Base-by-base conservation (phyloP, 2,888 invertebrate genomes). In the Lacanobia oleracea region DNA sequence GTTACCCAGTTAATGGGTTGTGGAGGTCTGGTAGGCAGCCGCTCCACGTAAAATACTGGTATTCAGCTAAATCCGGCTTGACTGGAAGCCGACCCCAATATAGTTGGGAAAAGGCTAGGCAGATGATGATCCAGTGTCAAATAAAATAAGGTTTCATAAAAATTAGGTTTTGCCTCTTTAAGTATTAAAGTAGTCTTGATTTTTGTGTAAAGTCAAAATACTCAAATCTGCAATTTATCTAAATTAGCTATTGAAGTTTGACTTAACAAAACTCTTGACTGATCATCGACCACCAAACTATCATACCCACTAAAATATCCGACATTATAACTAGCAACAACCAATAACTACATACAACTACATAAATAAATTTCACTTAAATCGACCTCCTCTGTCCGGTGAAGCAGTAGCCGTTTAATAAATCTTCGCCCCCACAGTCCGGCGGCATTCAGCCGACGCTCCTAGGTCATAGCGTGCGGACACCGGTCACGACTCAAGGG, bases 321-420 rank as follows among this genome's bases (percentile, higher is more conserved):
- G 67, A 72, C 27, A 54, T 72, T 67, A 73, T 83, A 79, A 81
- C 71, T 72, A 77, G 77, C 73, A 81, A 79, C 72, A 66, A 81
- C 74, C 69, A 82, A 79, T 85, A 85, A 87, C 89, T 87, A 89
- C 88, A 90, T 90, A 89, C 88, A 89, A 89, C 90, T 86, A 82
- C 76, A 79, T 87, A 80, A 87, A 92, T 92, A 92, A 91, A 91
- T 92, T 91, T 87, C 87, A 87, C 78, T 86, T 87, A 87, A 86
- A 86, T 84, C 86, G 87, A 86, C 85, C 82, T 86, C 84, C 79
- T 78, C 78, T 75, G 77, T 80, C 81, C 84, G 86, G 86, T 88
- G 89, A 90, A 88, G 90, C 93, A 89, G 93, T 91, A 92, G 94
- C 91, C 84, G 87, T 91, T 91, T 88, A 86, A 93, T 93, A 94